Base-by-base conservation (phyloP, 37 sponge, comb jelly and placozoan species). In the Lycopodina hypogea region DNA sequence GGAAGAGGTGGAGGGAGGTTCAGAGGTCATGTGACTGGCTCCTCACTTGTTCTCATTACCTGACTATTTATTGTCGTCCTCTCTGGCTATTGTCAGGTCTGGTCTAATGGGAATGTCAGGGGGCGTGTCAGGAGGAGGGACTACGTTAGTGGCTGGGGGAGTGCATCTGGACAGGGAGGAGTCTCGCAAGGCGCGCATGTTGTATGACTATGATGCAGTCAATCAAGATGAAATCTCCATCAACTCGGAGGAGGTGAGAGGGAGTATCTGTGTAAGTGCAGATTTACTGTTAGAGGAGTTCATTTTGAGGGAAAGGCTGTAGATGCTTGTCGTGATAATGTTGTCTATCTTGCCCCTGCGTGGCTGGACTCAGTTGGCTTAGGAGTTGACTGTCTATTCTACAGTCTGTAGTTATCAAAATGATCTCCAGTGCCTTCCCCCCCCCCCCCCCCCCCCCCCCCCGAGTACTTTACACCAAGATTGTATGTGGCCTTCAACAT, bases 181-280 rank as follows among this genome's bases (percentile, higher is more conserved):
- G 14, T 41, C 80, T 1, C 64, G 80, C 3, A 75, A 80, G 68
- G 92, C 72, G 2, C 63, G 71, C 26, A 82, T 91, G 32, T 81
- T 91, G 21, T 91, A 91, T 42, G 92, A 91, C 80, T 91, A 84
- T 60, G 84, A 83, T 56, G 80, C 88, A 32, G 63, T 70, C 34
- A 69, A 62, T 41, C 72, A 63, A 1, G 78, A 79, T 45, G 84
- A 90, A 45, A 30, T 90, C 30, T 41, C 91, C 42, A 75, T 90
- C 42, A 37, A 51, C 21, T 53, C 69, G 29, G 91, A 56, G 7
- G 68, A 80, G 85, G 92, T 91, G 56, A 3, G 30, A 9, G 22
- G 4, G 18, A 22, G 30, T 60, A 42, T 35, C 14, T 21, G 57
- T 70, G 30, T 29, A 9, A 18, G n/a, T n/a, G 28, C 45, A 40